Evolutionary conservation across 1,140 invertebrate species (phyloP), one percentile per base, ranked within the genome.

Genomic region (Heterodera carotae): DNA sequence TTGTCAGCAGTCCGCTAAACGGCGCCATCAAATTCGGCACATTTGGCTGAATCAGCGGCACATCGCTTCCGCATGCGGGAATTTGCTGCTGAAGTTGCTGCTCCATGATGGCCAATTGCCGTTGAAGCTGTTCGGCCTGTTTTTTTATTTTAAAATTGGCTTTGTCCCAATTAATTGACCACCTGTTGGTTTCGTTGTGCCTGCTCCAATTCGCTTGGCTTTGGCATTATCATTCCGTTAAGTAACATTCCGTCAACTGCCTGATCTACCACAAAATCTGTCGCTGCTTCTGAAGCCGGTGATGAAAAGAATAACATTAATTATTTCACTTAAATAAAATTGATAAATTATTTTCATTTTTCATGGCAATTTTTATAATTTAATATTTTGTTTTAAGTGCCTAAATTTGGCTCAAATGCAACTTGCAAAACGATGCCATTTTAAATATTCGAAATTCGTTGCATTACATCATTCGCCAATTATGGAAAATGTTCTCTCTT

Each of bases 81-180:
- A 66, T 31, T 34, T 66, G 62, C 25, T 66, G 62, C 62, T 66
- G 62, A 29, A 66, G 62, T 34, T 66, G 62, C 27, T 66, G 62
- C 22, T 31, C 62, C 62, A 66, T 66, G 29, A 66, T 29, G 25
- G 22, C 10, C 12, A 66, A n/a, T 34, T 66, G 62, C n/a, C 25
- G 62, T 34, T 66, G 62, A 12, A 66, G 62, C 62, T 56, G 48
- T 56, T 56, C 48, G 12, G 39, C 39, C 39, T 43, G 12, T 22
- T 22, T 22, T 22, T 56, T 2, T 56, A 56, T 56, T 56, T 56
- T 56, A 5, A 43, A 43, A 43, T 8, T 43, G 6, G 39, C 6
- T 43, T 43, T 8, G 39, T 12, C 48, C 48, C 48, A 22, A 22
- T 56, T 56, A 5, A 56, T 56, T 56, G 48, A 4, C 22, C 12